Conservation (phyloP, 2,113 vertebrate species). For the Nanorana parkeri region DNA sequence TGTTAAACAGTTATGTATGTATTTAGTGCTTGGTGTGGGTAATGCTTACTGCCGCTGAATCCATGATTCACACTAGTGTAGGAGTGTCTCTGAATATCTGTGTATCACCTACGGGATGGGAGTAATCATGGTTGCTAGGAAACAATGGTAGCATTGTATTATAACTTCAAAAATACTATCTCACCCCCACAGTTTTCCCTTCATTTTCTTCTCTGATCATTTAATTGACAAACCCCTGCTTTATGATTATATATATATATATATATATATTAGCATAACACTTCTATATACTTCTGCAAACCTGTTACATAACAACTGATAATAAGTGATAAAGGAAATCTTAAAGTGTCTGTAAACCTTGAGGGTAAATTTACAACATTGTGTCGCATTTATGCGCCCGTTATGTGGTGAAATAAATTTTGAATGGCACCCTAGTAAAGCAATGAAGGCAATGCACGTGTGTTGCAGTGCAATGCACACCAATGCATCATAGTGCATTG, state of each 20-base stretch:
- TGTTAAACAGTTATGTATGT: slow-evolving; percentile 7
- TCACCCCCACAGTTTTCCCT: neutral
- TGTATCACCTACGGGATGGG: slow-evolving; percentile 52
- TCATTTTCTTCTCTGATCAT: slow-evolving; percentile 6
- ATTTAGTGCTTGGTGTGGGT: slow-evolving; percentile 28
- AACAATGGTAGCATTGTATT: slow-evolving; percentile 50
- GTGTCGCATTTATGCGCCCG: too few species aligned
- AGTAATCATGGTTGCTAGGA: slow-evolving; percentile 51
- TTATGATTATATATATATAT: too few species aligned
- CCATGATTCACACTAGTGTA: slow-evolving; percentile 54
- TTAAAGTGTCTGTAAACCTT: too few species aligned
- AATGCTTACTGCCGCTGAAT: slow-evolving; percentile 33
- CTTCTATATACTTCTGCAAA: neutral
- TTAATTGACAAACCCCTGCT: neutral
- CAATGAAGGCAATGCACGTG: too few species aligned
- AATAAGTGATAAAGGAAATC: neutral
- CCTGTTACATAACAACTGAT: neutral
- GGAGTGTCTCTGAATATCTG: slow-evolving; percentile 47
- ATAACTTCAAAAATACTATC: slow-evolving; percentile 34
- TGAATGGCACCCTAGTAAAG: too few species aligned
- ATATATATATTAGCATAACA: neutral
- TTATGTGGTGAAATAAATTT: too few species aligned
- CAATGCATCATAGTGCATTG: too few species aligned
- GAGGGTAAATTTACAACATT: too few species aligned
- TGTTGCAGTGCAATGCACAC: too few species aligned